phyloP scores from a whole-genome alignment of 2,888 invertebrate species.

The Tillus elongatus region DNA sequence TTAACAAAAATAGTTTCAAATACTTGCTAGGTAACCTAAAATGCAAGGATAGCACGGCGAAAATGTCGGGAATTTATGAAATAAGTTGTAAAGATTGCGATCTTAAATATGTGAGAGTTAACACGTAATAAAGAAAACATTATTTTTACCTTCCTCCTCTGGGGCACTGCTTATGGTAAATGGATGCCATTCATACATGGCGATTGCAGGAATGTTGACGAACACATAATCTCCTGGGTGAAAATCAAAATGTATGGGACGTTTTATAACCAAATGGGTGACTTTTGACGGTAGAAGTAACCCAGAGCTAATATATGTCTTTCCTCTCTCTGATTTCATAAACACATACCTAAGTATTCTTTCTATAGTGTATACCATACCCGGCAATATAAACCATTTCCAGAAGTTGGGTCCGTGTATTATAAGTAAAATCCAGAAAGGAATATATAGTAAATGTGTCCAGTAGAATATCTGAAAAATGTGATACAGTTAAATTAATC shows the following conservation, averaged over 20 bases:
- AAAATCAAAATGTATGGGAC: slow-evolving; percentile 79
- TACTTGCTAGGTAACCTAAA: too few relatives aligned
- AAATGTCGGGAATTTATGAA: too few relatives aligned
- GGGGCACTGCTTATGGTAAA: slow-evolving; percentile 95
- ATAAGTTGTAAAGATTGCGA: too few relatives aligned
- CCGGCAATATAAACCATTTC: slow-evolving; percentile 88
- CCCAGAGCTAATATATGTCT: slow-evolving; percentile 83
- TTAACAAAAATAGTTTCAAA: too few relatives aligned
- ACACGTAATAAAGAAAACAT: background rate
- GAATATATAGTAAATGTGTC: slow-evolving; percentile 82
- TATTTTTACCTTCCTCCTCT: slow-evolving; percentile 67
- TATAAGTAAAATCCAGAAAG: slow-evolving; percentile 75
- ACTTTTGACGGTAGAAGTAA: slow-evolving; percentile 80
- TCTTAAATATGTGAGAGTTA: too few relatives aligned
- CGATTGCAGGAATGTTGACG: slow-evolving; percentile 84
- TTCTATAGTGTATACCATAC: slow-evolving; percentile 69
- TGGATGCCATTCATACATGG: slow-evolving; percentile 93
- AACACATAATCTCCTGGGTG: slow-evolving; percentile 92
- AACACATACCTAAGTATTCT: slow-evolving; percentile 54
- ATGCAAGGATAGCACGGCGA: too few relatives aligned
- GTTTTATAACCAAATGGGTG: slow-evolving; percentile 80
- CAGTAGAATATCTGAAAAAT: slow-evolving; percentile 75
- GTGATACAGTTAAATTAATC: too few relatives aligned
- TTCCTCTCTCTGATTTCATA: slow-evolving; percentile 67
- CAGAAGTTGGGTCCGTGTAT: slow-evolving; percentile 90